Conservation (phyloP, 1,140 invertebrate species). For the Drosophila paulistorum region DNA sequence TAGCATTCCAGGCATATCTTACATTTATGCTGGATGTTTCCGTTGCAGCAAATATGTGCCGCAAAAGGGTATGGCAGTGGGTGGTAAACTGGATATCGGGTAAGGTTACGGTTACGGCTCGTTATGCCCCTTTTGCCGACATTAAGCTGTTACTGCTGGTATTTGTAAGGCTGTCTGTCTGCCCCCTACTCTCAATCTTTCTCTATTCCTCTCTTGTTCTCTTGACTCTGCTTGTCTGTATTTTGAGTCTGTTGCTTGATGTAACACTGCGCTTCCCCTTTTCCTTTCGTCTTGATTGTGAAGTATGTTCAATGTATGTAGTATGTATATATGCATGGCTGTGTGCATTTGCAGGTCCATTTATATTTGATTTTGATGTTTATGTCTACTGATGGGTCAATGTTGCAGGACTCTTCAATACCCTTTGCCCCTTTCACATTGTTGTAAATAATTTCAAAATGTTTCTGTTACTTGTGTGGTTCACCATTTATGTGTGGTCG, state of each 20-base stretch:
- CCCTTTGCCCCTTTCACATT: slow-evolving; percentile 10
- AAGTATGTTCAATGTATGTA: slow-evolving; percentile 28
- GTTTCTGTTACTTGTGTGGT: slow-evolving; percentile 64
- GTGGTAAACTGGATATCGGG: slow-evolving; percentile 52
- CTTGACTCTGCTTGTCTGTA: slow-evolving; percentile 25
- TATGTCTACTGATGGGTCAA: slow-evolving; percentile 65
- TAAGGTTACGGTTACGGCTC: slow-evolving; percentile 80
- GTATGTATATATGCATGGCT: slow-evolving; percentile 36
- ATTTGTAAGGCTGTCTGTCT: slow-evolving; percentile 25
- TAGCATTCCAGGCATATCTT: slow-evolving; percentile 78
- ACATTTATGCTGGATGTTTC: slow-evolving; percentile 81
- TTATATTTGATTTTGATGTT: slow-evolving; percentile 80
- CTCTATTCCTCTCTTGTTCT: slow-evolving; percentile 28
- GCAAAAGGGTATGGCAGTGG: neutral
- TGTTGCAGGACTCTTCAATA: slow-evolving; percentile 29
- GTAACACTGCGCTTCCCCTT: slow-evolving; percentile 29
- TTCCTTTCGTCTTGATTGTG: slow-evolving; percentile 19
- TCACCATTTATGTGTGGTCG: slow-evolving; percentile 65
- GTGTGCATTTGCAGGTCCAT: slow-evolving; percentile 59
- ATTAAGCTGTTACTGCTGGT: slow-evolving; percentile 59
- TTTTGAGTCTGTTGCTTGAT: slow-evolving; percentile 60
- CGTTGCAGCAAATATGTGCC: slow-evolving; percentile 69
- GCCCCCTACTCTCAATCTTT: neutral
- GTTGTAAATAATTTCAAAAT: slow-evolving; percentile 61
- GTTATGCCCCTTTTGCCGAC: slow-evolving; percentile 70